Evolutionary conservation across 2,113 vertebrate genomes (phyloP), one percentile per base, ranked within the genome.

Genomic region (Odocoileus hemionus): DNA sequence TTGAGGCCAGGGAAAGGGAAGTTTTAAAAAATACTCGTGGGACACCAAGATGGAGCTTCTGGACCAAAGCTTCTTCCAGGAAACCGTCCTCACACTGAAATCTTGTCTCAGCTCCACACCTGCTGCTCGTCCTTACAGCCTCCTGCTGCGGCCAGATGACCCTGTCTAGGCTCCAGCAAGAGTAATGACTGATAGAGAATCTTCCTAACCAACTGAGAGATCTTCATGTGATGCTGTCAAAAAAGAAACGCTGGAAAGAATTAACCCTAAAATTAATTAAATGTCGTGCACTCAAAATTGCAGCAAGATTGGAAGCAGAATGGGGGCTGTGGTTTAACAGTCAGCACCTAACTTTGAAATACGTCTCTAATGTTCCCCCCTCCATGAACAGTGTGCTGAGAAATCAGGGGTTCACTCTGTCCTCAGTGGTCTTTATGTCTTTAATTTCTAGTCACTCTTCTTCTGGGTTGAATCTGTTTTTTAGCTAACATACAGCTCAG

Each of bases 221-320:
- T 50, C 30, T 4, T 64, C 70, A 26, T 86, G 23, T 67, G 90
- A 96, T 79, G 47, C 47, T 86, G 67, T 93, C 94, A 50, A 86
- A 93, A 97, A 64, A 28, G 74, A 39, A 86, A 10, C 0, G 0
- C 78, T 5, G 23, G n/a, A 55, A 95, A 92, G 86, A 96, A 91
- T 95, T 91, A 91, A 64, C 78, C 70, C 82, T 55, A 94, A 97
- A 86, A 94, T 87, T 93, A 96, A 96, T 98, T 94, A 88, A 80
- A 93, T 84, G 94, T 47, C 94, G 82, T 1, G 33, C 60, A 21
- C 89, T 86, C 93, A 57, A 55, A 89, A 80, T 80, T 1, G 0
- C 94, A 74, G 47, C 11, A 11, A 89, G 86, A 50, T 6, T 0
- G 16, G 93, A 60, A 19, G 1, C 1, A 93, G 92, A 79, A 17